Evolutionary conservation across 2,113 vertebrate genomes (phyloP).

Genomic region (Calidris pygmaea): DNA sequence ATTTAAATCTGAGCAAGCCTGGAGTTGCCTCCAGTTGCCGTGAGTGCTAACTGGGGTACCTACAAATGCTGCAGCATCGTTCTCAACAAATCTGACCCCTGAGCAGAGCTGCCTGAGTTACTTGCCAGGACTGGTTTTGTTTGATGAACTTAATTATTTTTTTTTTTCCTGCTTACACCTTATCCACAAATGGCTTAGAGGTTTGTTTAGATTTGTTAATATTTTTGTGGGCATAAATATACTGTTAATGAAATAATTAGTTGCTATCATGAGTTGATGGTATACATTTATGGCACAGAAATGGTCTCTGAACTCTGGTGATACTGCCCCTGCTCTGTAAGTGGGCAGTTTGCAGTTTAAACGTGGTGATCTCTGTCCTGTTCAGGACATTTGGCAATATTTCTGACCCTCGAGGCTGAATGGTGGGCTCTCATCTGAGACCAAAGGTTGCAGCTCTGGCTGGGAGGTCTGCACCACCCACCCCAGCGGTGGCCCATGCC

Average conservation of each 20-base stretch:
- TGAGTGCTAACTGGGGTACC: background rate
- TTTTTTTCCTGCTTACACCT: background rate
- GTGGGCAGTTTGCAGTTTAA: background rate
- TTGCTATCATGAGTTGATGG: background rate
- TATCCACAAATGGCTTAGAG: background rate
- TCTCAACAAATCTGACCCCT: background rate
- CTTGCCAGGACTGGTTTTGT: background rate
- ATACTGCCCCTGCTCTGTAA: background rate
- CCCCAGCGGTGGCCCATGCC: background rate
- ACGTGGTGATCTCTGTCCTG: background rate
- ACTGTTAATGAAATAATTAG: background rate
- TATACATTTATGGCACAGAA: background rate
- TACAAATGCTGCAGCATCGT: fast-evolving
- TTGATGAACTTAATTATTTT: background rate
- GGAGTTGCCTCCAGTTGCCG: background rate
- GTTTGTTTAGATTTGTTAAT: background rate
- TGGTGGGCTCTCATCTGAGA: background rate
- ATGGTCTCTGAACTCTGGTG: background rate
- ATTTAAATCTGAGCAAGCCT: background rate
- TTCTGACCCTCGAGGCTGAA: background rate
- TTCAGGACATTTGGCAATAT: background rate
- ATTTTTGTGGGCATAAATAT: background rate
- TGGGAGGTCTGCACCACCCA: background rate
- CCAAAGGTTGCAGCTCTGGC: background rate
- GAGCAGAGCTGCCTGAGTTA: background rate